Evolutionary conservation across 2,888 invertebrate species (phyloP).

Genomic region (Nyleta sp.): DNA sequence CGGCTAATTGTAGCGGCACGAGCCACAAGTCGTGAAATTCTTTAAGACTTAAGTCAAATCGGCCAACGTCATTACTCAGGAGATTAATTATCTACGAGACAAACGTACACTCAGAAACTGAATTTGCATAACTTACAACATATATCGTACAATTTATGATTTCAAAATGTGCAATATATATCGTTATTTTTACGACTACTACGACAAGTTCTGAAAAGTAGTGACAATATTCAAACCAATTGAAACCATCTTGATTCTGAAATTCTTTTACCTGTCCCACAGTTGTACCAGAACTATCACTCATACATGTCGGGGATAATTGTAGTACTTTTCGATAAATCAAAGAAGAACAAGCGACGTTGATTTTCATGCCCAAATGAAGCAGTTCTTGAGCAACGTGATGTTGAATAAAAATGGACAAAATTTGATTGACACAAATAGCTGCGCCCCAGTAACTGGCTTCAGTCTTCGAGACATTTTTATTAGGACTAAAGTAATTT

Average conservation of each 20-base stretch:
- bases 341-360: conserved; percentile 87
- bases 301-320: conserved; percentile 10
- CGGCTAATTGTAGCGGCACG: conserved; percentile 87
- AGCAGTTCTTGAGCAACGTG: conserved; percentile 86
- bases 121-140: neutral
- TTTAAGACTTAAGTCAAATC: conserved; percentile 88
- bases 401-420: conserved; percentile 83
- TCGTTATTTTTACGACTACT: too few species aligned
- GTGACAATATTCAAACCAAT: too few species aligned
- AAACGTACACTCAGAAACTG: too few species aligned
- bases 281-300: conserved; percentile 7
- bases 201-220: too few species aligned
- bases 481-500: conserved; percentile 67
- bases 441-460: conserved; percentile 82
- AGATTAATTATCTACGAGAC: conserved; percentile 84
- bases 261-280: conserved; percentile 15
- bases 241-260: too few species aligned
- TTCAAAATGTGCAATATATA: too few species aligned
- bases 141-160: too few species aligned
- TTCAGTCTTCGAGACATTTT: conserved; percentile 68
- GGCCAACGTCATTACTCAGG: conserved; percentile 90
- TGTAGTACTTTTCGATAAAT: conserved; percentile 90
- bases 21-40: conserved; percentile 90
- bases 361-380: conserved; percentile 86
- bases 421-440: conserved; percentile 75